Base-by-base conservation (phyloP, 2,888 invertebrate genomes). In the Erebia palarica region DNA sequence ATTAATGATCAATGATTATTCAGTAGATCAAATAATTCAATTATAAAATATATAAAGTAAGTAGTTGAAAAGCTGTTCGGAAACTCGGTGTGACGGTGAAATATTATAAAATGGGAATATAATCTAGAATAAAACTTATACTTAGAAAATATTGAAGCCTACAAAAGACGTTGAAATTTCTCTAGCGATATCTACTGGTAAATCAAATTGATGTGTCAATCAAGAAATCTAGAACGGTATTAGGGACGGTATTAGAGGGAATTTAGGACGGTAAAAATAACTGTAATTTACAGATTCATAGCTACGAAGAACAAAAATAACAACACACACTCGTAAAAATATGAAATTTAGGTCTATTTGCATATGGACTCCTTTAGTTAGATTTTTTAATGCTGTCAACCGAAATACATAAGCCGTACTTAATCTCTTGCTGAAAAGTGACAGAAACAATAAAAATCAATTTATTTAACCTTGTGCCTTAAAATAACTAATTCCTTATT, bases 131-230 rank as follows among this genome's bases (percentile, higher is more conserved):
- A 4, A 14, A 55, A n/a, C 5, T 51, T 51, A 51, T 4, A 13
- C 13, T 21, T 1, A 21, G 1, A 57, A 57, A 4, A 21, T 21
- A 10, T 16, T 21, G 21, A 57, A 3, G 13, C 27, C 21, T 5
- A 18, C 27, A 14, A 3, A 18, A 27, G 27, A 27, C 10, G 53
- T 14, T 8, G 53, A 4, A 51, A 3, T 16, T 18, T 61, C 47
- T 47, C 18, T 47, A 16, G 44, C 13, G 44, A 18, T 61, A 60
- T 61, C 61, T 61, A 44, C 44, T 44, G 61, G 61, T 47, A 61
- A 61, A 61, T 61, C 61, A 47, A 61, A 61, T 47, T 47, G 61
- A 61, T 47, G 18, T 61, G 61, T 47, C 61, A 61, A 36, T 61
- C 61, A 8, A 61, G 18, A 61, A 61, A 44, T 55, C 55, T n/a